phyloP scores from a whole-genome alignment of 2,888 invertebrate genomes.

The Tetheella fluctuosa region DNA sequence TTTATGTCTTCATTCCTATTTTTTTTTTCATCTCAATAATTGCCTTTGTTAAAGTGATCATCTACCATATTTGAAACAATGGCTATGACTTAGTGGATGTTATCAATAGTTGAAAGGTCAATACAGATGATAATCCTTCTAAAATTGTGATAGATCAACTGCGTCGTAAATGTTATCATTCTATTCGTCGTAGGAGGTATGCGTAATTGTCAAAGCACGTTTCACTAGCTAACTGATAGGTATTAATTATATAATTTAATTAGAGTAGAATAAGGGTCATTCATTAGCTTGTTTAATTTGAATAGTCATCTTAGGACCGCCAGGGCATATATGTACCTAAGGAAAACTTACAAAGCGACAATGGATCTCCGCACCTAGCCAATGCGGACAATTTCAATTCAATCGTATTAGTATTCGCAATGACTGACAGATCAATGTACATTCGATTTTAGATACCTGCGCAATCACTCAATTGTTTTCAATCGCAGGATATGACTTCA shows the following conservation, averaged over 20 bases:
- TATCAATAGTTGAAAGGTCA: slow-evolving; percentile 29
- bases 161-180: slow-evolving; percentile 31
- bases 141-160: slow-evolving; percentile 27
- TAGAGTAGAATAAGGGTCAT: background rate
- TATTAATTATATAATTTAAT: no score
- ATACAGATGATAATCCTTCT: slow-evolving; percentile 32
- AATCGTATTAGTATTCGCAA: background rate
- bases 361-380: no score
- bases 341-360: background rate
- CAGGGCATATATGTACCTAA: background rate
- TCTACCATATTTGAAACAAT: background rate
- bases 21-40: no score
- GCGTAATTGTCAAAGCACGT: background rate
- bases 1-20: no score
- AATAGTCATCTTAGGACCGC: background rate
- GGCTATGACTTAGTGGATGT: background rate
- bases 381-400: background rate
- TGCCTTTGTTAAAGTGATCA: background rate
- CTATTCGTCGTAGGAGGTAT: slow-evolving; percentile 3
- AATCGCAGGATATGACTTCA: no score
- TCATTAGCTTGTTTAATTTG: background rate
- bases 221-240: background rate
- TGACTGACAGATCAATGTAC: background rate
- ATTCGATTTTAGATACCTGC: no score
- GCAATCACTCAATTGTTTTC: background rate